Conservation (phyloP, 2,797 vertebrate genomes). For the Argya squamiceps region DNA sequence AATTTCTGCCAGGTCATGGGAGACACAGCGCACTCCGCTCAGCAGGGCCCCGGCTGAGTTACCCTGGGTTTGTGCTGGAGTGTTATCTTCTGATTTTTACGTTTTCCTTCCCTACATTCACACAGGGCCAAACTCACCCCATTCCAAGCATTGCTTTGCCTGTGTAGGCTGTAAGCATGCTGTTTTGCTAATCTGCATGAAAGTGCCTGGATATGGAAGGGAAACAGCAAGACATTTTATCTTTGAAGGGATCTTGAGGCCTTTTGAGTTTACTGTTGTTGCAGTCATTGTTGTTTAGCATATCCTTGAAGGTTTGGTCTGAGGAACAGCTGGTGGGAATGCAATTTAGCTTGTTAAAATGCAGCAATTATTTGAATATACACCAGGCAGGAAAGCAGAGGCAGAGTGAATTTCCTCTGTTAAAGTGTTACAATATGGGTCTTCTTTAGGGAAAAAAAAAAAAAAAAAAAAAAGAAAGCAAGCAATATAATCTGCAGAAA, state of each 20-base stretch:
- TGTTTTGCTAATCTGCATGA: constrained; percentile 48
- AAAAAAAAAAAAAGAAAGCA: neutral
- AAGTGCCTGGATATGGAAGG: constrained; percentile 20
- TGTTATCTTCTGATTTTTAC: neutral
- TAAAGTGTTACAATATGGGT: constrained; percentile 40
- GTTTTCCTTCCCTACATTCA: neutral
- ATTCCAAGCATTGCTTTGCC: neutral
- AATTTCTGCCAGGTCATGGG: neutral
- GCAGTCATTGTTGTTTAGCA: constrained; percentile 44
- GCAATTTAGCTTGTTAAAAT: constrained; percentile 57
- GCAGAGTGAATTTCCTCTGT: constrained; percentile 24
- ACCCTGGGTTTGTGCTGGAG: neutral
- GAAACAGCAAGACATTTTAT: constrained; percentile 51
- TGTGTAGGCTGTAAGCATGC: neutral
- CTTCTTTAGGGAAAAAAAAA: neutral
- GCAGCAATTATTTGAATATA: constrained; percentile 65
- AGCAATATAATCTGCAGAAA: neutral
- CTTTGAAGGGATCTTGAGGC: constrained; percentile 46
- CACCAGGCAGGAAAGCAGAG: constrained; percentile 32
- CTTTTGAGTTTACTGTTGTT: constrained; percentile 40
- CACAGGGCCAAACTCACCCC: neutral
- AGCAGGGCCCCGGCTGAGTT: neutral
- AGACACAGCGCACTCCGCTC: fast-evolving
- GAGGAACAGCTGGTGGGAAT: constrained; percentile 52
- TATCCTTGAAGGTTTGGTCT: constrained; percentile 51